Evolutionary conservation across 2,888 invertebrate species (phyloP), one percentile per base, ranked within the genome.

Genomic region (Muschampia plurimacula): DNA sequence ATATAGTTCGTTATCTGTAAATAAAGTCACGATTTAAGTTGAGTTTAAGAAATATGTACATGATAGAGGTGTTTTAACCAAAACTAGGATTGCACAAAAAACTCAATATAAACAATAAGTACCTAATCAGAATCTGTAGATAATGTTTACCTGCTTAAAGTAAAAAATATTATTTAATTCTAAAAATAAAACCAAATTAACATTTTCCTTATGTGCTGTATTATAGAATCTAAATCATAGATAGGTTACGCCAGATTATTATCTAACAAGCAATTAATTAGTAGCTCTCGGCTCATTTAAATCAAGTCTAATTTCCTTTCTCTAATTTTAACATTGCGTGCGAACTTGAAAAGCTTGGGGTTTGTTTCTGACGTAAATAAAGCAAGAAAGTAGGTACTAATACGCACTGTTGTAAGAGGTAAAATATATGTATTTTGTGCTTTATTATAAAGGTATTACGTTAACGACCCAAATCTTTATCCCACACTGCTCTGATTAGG

Each of bases 291-390:
- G 10, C 12, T 57, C 55, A 28, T 57, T 57, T 57, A 57, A 57
- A 28, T 57, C 55, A 60, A 13, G 46, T 44, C 44, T 63, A 32
- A 64, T 64, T 46, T 46, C 41, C 41, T 64, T 64, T n/a, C 32
- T 36, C 52, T 66, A 36, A 66, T 66, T 52, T n/a, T 55, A 39
- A 39, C 66, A 66, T 66, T 36, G 66, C 66, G 66, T 66, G 66
- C 36, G 13, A 66, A 66, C 66, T 66, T 55, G 66, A 32, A 52
- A 32, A 32, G 32, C 15, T 66, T 36, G n/a, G 15, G 52, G n/a
- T 36, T 7, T 60, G 32, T 32, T 49, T 32, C 32, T 65, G n/a
- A 66, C 66, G 46, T 52, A 66, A 41, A 28, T 36, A 13, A 12
- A 39, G 41, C 9, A 62, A 13, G 15, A 62, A 62, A 62, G 13